These are phyloP conservation scores for Intellagama lesueurii DNA, from an alignment of 2,797 vertebrate species.

Conservation along the genomic window DNA sequence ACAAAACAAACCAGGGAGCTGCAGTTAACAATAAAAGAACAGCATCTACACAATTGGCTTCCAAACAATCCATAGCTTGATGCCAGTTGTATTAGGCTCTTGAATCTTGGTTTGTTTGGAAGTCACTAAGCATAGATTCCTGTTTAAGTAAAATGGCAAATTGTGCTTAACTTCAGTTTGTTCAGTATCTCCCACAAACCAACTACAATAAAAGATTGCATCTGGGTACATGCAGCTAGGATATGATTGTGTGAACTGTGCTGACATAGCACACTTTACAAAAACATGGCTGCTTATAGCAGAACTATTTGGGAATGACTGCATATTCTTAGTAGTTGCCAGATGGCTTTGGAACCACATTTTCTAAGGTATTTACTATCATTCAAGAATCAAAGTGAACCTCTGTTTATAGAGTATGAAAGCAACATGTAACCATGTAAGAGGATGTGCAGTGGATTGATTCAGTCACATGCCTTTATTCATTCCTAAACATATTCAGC, in stretches of 20 bases:
- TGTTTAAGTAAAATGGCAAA: no score
- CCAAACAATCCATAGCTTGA: no score
- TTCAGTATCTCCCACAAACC: no score
- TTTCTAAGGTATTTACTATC: background rate
- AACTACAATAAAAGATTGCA: no score
- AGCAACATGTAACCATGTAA: constrained; percentile 5
- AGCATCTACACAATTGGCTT: no score
- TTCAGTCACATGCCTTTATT: background rate
- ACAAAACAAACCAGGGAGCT: no score
- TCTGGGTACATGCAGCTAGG: background rate
- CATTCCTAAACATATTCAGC: background rate
- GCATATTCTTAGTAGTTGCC: background rate
- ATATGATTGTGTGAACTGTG: background rate
- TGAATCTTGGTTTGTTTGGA: no score
- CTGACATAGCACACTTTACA: background rate
- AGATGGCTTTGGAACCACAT: background rate
- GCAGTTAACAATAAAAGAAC: no score
- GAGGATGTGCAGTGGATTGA: background rate
- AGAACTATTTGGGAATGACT: background rate
- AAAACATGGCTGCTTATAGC: background rate
- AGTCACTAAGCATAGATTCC: no score
- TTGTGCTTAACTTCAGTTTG: no score
- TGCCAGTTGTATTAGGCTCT: no score
- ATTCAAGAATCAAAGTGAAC: background rate
- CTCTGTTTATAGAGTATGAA: background rate